Conservation (phyloP, 2,888 invertebrate species). For the Helleia helle region DNA sequence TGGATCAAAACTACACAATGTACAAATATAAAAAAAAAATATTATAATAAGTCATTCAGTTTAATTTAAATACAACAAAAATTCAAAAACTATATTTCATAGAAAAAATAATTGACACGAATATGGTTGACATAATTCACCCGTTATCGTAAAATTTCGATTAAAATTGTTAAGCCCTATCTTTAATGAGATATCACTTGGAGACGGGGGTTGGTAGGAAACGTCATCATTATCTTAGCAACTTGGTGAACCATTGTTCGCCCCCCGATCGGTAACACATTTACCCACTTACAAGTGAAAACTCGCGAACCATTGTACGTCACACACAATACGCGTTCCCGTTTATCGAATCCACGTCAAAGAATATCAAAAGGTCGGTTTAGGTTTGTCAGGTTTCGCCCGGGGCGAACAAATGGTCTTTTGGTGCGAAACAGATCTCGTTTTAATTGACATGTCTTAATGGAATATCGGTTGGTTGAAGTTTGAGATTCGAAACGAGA, state of each 20-base stretch:
- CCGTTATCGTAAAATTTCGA: too few relatives aligned
- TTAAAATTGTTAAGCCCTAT: slow-evolving; percentile 1
- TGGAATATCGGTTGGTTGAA: not conserved
- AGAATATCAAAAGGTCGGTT: slow-evolving; percentile 68
- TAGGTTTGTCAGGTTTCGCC: slow-evolving; percentile 66
- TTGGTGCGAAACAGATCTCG: slow-evolving; percentile 41
- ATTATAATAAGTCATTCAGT: too few relatives aligned
- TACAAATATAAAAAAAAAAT: too few relatives aligned
- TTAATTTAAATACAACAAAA: too few relatives aligned
- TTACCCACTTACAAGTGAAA: slow-evolving; percentile 56
- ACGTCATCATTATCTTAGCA: slow-evolving; percentile 55
- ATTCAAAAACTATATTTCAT: too few relatives aligned
- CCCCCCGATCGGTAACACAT: slow-evolving; percentile 64
- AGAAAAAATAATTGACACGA: too few relatives aligned
- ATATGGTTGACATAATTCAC: too few relatives aligned
- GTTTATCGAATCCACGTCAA: slow-evolving; percentile 67
- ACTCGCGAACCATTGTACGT: slow-evolving; percentile 66
- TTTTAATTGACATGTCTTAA: slow-evolving; percentile 47
- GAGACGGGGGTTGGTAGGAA: slow-evolving; percentile 30
- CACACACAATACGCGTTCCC: slow-evolving; percentile 39
- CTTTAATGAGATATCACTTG: slow-evolving; percentile 3
- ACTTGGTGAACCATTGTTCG: slow-evolving; percentile 34
- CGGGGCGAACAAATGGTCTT: slow-evolving; percentile 60
- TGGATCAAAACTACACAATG: too few relatives aligned
- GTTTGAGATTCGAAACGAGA: not conserved